A percentile compares a stretch with the other conserved stretches of the same genome.
phyloP scores from a whole-genome alignment of 2,113 vertebrate genomes.

The Corvus moneduloides region DNA sequence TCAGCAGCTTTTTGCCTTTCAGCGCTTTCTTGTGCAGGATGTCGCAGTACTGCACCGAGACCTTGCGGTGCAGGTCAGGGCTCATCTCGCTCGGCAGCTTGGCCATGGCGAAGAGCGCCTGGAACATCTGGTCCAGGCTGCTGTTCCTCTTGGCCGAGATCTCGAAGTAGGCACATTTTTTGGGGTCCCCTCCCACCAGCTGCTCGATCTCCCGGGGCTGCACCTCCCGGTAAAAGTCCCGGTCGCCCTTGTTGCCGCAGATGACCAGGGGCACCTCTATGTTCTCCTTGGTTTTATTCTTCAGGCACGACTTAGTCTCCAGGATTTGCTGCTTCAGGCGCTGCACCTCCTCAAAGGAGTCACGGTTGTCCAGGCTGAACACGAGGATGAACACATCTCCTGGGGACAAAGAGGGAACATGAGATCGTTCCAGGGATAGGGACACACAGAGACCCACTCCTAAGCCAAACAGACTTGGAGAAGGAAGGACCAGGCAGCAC shows the following conservation, averaged over 20 bases:
- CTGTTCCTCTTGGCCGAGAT: conserved; percentile 96
- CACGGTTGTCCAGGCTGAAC: conserved; percentile 95
- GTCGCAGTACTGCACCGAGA: conserved; percentile 93
- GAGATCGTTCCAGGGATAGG: neutral
- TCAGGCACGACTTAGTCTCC: conserved; percentile 95
- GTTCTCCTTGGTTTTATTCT: conserved; percentile 94
- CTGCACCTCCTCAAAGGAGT: conserved; percentile 96
- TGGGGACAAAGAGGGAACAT: conserved; percentile 36
- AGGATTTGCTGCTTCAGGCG: conserved; percentile 93
- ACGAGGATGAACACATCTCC: conserved; percentile 97
- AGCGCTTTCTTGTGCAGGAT: conserved; percentile 86
- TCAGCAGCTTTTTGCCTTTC: conserved; percentile 83
- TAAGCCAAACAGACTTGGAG: neutral
- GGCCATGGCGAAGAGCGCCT: conserved; percentile 90
- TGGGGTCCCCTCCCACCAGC: conserved; percentile 84
- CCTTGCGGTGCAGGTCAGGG: conserved; percentile 92
- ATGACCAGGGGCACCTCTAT: conserved; percentile 93
- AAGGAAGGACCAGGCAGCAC: neutral
- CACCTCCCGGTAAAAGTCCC: conserved; percentile 88
- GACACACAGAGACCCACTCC: neutral
- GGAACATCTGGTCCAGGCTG: conserved; percentile 95
- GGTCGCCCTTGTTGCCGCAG: conserved; percentile 95
- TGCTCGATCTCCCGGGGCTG: conserved; percentile 86
- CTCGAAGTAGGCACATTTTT: conserved; percentile 93
- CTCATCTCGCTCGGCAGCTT: conserved; percentile 97